These are phyloP conservation scores for Timema podura DNA, from an alignment of 2,888 invertebrate species.

Conservation along the genomic window DNA sequence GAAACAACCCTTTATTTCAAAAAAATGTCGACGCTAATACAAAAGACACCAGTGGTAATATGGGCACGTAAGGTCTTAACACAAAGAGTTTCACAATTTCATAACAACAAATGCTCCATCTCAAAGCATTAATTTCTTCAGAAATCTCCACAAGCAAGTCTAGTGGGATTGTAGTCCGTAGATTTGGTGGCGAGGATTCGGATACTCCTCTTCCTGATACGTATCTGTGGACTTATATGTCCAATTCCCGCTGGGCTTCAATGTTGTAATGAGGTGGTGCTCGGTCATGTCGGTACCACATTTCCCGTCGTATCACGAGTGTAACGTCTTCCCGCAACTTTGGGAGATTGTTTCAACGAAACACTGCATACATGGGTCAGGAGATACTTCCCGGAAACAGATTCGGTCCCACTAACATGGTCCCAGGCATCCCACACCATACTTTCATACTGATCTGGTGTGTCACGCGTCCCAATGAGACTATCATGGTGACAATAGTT, in stretches of 20 bases:
- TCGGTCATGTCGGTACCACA: background rate
- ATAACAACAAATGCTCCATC: background rate
- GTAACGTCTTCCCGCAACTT: background rate
- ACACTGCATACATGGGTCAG: background rate
- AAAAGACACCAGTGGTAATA: too few relatives aligned
- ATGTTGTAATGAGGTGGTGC: background rate
- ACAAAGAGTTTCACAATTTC: background rate
- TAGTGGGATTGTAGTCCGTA: background rate
- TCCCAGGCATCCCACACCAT: background rate
- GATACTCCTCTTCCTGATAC: background rate
- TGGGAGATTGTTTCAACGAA: background rate
- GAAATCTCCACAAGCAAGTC: background rate
- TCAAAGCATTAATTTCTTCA: background rate
- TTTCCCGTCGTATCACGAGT: background rate
- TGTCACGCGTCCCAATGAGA: background rate
- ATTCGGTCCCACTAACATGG: background rate
- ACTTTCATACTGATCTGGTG: background rate
- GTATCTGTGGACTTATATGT: background rate
- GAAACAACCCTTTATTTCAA: too few relatives aligned
- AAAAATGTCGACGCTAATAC: too few relatives aligned
- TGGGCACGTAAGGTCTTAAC: too few relatives aligned
- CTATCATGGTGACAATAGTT: background rate
- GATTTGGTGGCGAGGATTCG: background rate
- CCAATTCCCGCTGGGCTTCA: background rate
- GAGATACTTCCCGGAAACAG: background rate